Evolutionary conservation across 2,797 vertebrate genomes (phyloP).

Genomic region (Anableps anableps): DNA sequence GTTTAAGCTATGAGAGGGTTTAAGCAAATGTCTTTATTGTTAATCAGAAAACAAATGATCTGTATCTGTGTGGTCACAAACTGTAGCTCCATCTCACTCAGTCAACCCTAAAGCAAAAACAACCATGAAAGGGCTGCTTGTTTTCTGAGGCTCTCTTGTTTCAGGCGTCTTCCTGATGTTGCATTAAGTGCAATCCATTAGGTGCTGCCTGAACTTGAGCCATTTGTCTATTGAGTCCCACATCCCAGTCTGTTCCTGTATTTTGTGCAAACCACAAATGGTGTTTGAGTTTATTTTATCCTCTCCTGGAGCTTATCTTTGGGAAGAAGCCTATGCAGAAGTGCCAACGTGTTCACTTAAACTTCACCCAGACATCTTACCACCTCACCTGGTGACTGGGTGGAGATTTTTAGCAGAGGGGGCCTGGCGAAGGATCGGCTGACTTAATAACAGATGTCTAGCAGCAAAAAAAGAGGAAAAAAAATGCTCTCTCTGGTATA

Average conservation of each 20-base stretch:
- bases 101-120: constrained; percentile 32
- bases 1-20: not conserved
- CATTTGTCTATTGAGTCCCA: constrained; percentile 43
- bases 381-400: constrained; percentile 60
- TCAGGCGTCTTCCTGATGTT: constrained; percentile 42
- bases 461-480: constrained; percentile 10
- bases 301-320: constrained; percentile 41
- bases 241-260: constrained; percentile 30
- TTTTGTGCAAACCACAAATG: constrained; percentile 15
- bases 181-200: constrained; percentile 41
- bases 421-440: not conserved
- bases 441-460: constrained; percentile 1
- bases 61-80: constrained; percentile 15
- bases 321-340: constrained; percentile 22
- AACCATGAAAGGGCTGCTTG: constrained; percentile 72
- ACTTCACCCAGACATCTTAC: constrained; percentile 35
- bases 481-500: constrained; percentile 19
- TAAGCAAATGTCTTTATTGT: constrained; percentile 2
- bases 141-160: constrained; percentile 64
- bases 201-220: constrained; percentile 37
- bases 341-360: constrained; percentile 44
- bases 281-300: constrained; percentile 37
- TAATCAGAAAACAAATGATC: constrained; percentile 16
- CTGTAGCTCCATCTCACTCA: constrained; percentile 25
- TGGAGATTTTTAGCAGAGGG: constrained; percentile 53